Percentiles rank a stretch among this genome's conserved stretches.
Conservation (phyloP, 2,888 invertebrate genomes). For the Lasioglossum pauxillum region DNA sequence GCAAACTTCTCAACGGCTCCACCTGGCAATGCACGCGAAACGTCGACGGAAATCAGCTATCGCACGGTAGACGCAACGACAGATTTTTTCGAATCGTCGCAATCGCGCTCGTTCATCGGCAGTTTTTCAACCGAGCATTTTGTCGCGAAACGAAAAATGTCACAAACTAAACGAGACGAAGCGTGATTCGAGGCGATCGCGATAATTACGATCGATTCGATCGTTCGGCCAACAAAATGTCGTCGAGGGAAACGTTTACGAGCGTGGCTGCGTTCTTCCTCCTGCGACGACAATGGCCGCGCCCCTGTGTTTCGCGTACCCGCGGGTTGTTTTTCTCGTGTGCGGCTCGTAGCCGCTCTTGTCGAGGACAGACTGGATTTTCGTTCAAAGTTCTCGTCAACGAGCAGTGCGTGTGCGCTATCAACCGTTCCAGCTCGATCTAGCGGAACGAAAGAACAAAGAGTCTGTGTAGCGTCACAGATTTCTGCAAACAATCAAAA, state of each 20-base stretch:
- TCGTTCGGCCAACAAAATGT: conserved; percentile 59
- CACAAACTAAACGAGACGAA: neutral
- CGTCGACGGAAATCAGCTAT: neutral
- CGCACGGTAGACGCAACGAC: neutral
- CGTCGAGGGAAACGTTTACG: conserved; percentile 27
- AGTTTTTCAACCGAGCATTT: neutral
- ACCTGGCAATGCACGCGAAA: neutral
- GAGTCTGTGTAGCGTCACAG: neutral
- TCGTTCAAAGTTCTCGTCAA: conserved; percentile 83
- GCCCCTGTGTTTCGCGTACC: conserved; percentile 72
- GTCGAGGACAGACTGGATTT: conserved; percentile 73
- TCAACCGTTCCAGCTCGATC: conserved; percentile 87
- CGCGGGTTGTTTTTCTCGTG: conserved; percentile 66
- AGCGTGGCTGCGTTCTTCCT: conserved; percentile 75
- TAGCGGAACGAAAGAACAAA: conserved; percentile 71
- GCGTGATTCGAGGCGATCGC: conserved; percentile 72
- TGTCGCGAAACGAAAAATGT: no score
- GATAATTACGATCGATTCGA: conserved; percentile 40
- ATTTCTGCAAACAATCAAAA: neutral
- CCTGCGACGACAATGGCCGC: conserved; percentile 70
- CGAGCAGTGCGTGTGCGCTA: conserved; percentile 89
- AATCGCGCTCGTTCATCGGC: neutral
- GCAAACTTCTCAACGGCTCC: neutral
- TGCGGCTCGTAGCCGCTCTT: conserved; percentile 67
- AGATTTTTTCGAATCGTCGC: neutral